Percentiles rank a stretch among this genome's conserved stretches.
phyloP scores from a whole-genome alignment of 2,797 vertebrate species.

The Epinephelus awoara region DNA sequence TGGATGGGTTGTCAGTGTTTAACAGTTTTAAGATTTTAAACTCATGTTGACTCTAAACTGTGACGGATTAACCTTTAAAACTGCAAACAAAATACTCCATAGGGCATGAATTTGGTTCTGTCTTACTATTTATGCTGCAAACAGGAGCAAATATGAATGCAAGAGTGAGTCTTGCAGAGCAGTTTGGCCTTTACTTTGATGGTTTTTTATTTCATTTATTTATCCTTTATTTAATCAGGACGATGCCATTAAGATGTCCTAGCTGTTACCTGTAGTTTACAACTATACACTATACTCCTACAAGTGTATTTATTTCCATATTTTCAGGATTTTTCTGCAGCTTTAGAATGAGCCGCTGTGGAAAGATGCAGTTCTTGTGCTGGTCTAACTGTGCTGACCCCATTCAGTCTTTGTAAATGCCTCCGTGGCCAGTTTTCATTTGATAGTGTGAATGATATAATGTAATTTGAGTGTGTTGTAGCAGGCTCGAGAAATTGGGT shows the following conservation, averaged over 20 bases:
- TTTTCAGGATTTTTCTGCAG: background rate
- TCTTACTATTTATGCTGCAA: background rate
- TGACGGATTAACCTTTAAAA: background rate
- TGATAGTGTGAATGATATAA: constrained; percentile 13
- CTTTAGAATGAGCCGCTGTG: background rate
- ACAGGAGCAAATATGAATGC: background rate
- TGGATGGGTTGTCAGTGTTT: constrained; percentile 22
- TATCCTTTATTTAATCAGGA: no score
- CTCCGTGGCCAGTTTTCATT: constrained; percentile 17
- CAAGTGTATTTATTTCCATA: background rate
- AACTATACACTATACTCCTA: background rate
- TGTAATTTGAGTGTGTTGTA: constrained; percentile 16
- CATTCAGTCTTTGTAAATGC: constrained; percentile 16
- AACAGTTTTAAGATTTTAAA: constrained; percentile 39
- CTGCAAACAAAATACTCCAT: background rate
- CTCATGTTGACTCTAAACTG: constrained; percentile 7
- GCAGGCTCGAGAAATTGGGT: constrained; percentile 10
- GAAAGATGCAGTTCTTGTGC: background rate
- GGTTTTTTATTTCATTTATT: no score
- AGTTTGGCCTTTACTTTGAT: constrained; percentile 1
- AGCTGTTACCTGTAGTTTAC: background rate
- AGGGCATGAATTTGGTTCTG: background rate
- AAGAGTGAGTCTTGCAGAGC: background rate
- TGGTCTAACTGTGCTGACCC: constrained; percentile 8
- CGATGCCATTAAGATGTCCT: no score